Base-by-base conservation (phyloP, 2,113 vertebrate species). In the Hiodon tergisus region DNA sequence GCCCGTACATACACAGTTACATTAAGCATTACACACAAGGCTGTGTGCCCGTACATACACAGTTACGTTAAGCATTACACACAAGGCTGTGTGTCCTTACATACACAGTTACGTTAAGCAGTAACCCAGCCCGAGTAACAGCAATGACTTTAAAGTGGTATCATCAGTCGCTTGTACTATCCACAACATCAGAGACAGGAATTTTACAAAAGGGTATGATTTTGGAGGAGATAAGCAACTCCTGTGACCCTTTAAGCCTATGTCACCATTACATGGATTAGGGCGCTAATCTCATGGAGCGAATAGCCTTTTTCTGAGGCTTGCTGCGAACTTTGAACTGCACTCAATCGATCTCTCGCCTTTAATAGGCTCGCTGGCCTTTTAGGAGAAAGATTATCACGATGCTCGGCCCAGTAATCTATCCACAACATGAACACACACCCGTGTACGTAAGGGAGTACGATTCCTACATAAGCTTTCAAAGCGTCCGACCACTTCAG, bases 301-400 rank as follows among this genome's bases (percentile, higher is more conserved):
- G 52, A 73, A 75, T 73, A 68, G 69, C 65, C 68, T 79, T 75
- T 61, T 73, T 74, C 67, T n/a, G 75, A 76, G 78, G 76, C 78
- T 76, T 72, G 53, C 46, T 73, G 59, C 72, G 75, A 80, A 76
- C 79, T 82, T 78, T 86, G 71, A 66, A 69, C 79, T 75, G 58
- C 14, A 6, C 61, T 69, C 71, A 77, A 86, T 51, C 83, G 77
- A 86, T 83, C 76, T 31, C 52, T 63, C 63, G 10, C 67, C 69
- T 68, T 76, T 78, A 74, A 86, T 84, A 62, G 73, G 71, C 74
- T 78, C 3, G 11, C 16, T 55, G 69, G 67, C 78, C 77, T 67
- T 81, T 74, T 78, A 78, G 81, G 48, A 48, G 57, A 52, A 11
- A 11, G 9, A 59, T 17, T 47, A 75, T 75, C 50, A 47, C 50